Percentiles rank a stretch among this genome's conserved stretches.
Conservation (phyloP, 2,797 vertebrate genomes). For the Rhinatrema bivittatum region DNA sequence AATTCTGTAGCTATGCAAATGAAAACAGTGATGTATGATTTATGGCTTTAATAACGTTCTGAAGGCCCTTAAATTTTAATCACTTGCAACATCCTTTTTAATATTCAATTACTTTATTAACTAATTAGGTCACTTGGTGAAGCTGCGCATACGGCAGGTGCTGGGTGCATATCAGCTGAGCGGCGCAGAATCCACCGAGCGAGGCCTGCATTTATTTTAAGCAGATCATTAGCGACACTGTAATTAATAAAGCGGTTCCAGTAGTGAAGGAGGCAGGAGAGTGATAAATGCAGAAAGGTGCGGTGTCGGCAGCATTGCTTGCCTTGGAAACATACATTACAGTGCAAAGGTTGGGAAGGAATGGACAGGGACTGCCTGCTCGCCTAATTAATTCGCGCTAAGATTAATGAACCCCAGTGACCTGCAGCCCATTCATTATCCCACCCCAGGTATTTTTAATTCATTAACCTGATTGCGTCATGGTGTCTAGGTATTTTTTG, state of each 20-base stretch:
- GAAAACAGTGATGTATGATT: conserved; percentile 77
- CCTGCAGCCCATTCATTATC: no score
- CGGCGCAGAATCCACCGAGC: conserved; percentile 66
- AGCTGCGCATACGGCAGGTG: conserved; percentile 68
- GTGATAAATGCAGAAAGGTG: conserved; percentile 40
- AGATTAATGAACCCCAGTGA: no score
- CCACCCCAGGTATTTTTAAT: no score
- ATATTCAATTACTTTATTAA: conserved; percentile 83
- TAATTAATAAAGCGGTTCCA: conserved; percentile 63
- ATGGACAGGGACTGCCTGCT: no score
- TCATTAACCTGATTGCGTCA: no score
- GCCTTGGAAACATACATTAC: conserved; percentile 19
- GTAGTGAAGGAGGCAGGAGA: conserved; percentile 26
- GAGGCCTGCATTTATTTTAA: conserved; percentile 76
- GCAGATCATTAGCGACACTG: conserved; percentile 62
- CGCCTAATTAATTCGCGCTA: no score
- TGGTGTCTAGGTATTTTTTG: no score
- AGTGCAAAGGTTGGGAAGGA: conserved; percentile 31
- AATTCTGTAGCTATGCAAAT: conserved; percentile 73
- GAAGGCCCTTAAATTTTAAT: conserved; percentile 80
- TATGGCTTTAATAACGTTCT: conserved; percentile 78
- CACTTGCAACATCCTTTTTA: conserved; percentile 77
- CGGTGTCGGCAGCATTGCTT: conserved; percentile 23
- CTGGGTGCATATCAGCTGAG: conserved; percentile 70
- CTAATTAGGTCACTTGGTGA: conserved; percentile 79